phyloP scores from a whole-genome alignment of 2,113 vertebrate genomes.

The Rhodinocichla rosea region DNA sequence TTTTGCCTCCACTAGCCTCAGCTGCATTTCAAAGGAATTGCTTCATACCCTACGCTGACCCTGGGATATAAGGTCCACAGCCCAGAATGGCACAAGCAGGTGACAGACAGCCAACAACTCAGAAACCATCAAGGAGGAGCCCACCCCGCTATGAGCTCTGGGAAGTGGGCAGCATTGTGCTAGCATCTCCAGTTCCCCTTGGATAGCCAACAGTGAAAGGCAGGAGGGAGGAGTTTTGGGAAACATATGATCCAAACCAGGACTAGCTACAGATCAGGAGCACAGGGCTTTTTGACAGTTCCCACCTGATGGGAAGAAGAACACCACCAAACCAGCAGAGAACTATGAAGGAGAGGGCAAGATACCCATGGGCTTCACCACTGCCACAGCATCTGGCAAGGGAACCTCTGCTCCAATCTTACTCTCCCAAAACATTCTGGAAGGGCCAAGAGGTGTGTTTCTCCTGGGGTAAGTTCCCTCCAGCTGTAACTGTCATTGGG shows the following conservation, averaged over 20 bases:
- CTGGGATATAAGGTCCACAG: background rate
- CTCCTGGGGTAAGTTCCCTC: background rate
- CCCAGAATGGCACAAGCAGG: background rate
- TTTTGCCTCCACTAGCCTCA: background rate
- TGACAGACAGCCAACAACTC: background rate
- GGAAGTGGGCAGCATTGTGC: fast-evolving
- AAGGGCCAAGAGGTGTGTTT: background rate
- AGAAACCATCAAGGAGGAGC: background rate
- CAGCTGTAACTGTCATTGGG: background rate
- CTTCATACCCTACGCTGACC: background rate
- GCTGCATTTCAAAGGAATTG: background rate
- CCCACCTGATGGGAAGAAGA: background rate
- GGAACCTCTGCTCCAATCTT: background rate
- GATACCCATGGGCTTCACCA: background rate
- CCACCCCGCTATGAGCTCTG: fast-evolving
- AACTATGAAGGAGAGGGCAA: background rate
- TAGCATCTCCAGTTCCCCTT: background rate
- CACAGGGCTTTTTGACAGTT: background rate
- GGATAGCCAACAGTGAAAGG: background rate
- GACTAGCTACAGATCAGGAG: background rate
- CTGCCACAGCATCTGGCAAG: background rate
- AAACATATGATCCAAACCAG: background rate
- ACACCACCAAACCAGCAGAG: background rate
- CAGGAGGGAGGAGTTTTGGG: background rate
- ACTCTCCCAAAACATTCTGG: background rate